phyloP scores from a whole-genome alignment of 2,888 invertebrate genomes.

The Poecilus cupreus region DNA sequence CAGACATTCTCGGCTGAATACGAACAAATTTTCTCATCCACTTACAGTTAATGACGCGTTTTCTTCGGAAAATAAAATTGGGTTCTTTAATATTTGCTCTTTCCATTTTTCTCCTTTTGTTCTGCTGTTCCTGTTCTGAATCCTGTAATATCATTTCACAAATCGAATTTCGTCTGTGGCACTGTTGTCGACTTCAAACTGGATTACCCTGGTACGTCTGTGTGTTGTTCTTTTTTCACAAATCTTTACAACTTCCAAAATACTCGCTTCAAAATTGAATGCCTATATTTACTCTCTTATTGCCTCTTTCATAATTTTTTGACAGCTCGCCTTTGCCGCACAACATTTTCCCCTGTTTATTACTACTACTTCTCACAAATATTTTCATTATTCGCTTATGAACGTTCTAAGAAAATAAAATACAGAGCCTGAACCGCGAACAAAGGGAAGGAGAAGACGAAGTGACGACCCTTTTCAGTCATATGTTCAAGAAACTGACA shows the following conservation, averaged over 20 bases:
- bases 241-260: neutral
- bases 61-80: slow-evolving; percentile 52
- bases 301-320: neutral
- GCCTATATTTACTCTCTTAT: neutral
- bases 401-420: too few relatives aligned
- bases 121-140: slow-evolving; percentile 39
- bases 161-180: slow-evolving; percentile 53
- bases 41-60: slow-evolving; percentile 55
- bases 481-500: too few relatives aligned
- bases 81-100: slow-evolving; percentile 54
- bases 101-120: slow-evolving; percentile 49
- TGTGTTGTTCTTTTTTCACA: neutral
- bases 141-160: slow-evolving; percentile 54
- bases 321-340: neutral
- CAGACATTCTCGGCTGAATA: slow-evolving; percentile 29
- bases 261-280: neutral
- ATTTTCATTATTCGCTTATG: too few relatives aligned
- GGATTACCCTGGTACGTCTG: slow-evolving; percentile 29
- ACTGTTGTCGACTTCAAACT: slow-evolving; percentile 40
- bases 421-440: too few relatives aligned
- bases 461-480: too few relatives aligned
- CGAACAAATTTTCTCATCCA: slow-evolving; percentile 53
- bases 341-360: neutral
- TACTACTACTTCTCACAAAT: neutral
- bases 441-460: too few relatives aligned